Conservation (phyloP, 2,113 vertebrate genomes). For the Butastur rufipennis region DNA sequence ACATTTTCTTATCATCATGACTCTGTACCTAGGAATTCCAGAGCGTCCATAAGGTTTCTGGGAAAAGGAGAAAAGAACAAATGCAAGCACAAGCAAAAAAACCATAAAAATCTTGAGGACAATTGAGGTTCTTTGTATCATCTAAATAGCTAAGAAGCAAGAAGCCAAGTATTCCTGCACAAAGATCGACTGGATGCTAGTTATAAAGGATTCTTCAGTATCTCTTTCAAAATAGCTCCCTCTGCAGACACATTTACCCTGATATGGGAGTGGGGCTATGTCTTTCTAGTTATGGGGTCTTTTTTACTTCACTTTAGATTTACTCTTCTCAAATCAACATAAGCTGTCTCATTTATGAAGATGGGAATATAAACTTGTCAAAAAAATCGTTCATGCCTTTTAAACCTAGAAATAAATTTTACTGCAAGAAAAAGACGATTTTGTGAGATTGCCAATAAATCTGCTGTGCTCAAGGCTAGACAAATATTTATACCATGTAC, state of each 20-base stretch:
- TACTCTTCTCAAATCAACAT: not conserved
- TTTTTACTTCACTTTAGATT: not conserved
- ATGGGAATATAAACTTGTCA: not conserved
- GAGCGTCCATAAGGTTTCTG: not conserved
- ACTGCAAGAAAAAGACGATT: not conserved
- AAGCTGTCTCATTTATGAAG: not conserved
- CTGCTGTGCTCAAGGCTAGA: not conserved
- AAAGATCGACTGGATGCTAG: not conserved
- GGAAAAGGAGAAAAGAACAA: not conserved
- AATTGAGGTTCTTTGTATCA: not conserved
- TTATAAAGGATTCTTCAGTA: not conserved
- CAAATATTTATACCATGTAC: not conserved
- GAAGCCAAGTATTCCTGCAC: not conserved
- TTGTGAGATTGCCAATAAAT: not conserved
- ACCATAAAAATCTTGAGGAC: not conserved
- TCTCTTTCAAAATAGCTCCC: not conserved
- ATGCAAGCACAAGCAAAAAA: not conserved
- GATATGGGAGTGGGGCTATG: not conserved
- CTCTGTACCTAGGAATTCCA: not conserved
- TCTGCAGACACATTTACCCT: not conserved
- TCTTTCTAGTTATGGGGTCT: fast-evolving
- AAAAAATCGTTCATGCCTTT: not conserved
- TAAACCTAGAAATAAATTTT: not conserved
- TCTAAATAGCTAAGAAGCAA: not conserved
- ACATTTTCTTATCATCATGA: not conserved